Conservation (phyloP, 2,888 invertebrate genomes). For the Celastrina argiolus region DNA sequence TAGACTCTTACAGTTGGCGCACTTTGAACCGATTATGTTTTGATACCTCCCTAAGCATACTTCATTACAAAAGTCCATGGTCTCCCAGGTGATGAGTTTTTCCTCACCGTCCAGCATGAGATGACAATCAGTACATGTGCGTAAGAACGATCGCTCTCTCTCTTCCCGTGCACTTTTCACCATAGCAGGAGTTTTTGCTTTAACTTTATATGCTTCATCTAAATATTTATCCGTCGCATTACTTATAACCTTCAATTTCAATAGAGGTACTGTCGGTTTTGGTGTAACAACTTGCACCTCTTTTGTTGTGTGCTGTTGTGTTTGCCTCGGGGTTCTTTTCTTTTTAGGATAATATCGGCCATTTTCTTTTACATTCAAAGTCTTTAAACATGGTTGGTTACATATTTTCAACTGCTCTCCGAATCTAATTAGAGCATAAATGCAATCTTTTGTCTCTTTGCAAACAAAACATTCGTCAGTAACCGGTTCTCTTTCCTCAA, state of each 20-base stretch:
- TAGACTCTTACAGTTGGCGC: constrained; percentile 87
- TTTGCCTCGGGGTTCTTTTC: constrained; percentile 38
- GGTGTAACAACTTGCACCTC: constrained; percentile 19
- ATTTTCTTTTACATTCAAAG: constrained; percentile 59
- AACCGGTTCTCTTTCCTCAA: constrained; percentile 51
- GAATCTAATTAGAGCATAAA: constrained; percentile 68
- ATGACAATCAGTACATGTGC: constrained; percentile 78
- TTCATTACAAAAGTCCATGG: constrained; percentile 95
- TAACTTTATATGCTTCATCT: constrained; percentile 74
- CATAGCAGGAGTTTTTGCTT: constrained; percentile 78
- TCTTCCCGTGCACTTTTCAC: constrained; percentile 78
- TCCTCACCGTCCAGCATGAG: constrained; percentile 74
- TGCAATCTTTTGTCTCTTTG: constrained; percentile 64
- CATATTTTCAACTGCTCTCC: constrained; percentile 74
- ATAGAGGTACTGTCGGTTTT: constrained; percentile 49
- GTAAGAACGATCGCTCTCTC: constrained; percentile 74
- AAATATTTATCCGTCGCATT: constrained; percentile 75
- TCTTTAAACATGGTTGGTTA: constrained; percentile 76
- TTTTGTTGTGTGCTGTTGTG: neutral
- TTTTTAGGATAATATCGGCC: constrained; percentile 58
- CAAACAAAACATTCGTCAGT: constrained; percentile 69
- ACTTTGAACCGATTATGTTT: constrained; percentile 84
- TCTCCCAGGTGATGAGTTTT: constrained; percentile 90
- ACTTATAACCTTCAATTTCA: constrained; percentile 71
- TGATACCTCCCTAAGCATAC: constrained; percentile 89